Evolutionary conservation across 2,888 invertebrate species (phyloP).

Genomic region (Frankliniella intonsa): DNA sequence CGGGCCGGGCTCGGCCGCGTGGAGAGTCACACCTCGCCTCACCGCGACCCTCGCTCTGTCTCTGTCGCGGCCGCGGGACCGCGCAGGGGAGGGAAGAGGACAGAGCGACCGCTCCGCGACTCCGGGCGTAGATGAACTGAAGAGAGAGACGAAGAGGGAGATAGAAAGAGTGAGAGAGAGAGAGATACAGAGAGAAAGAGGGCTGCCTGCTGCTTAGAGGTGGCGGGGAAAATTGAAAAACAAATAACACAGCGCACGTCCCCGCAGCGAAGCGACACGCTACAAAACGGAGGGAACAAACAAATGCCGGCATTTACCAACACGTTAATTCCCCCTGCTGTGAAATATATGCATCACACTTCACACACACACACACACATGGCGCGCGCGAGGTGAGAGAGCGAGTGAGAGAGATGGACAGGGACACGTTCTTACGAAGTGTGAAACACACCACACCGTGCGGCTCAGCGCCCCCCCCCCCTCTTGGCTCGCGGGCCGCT

Average conservation of each 20-base stretch:
- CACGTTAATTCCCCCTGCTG: conserved; percentile 22
- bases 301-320: conserved; percentile 22
- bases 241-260: background rate
- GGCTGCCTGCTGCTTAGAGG: background rate
- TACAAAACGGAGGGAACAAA: background rate
- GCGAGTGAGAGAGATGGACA: background rate
- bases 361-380: background rate
- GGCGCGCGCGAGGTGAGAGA: background rate
- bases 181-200: too few species aligned
- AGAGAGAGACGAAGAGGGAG: too few species aligned
- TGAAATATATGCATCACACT: conserved; percentile 15
- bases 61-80: too few species aligned
- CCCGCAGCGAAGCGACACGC: background rate
- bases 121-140: too few species aligned
- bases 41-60: too few species aligned
- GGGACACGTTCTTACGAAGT: conserved; percentile 18
- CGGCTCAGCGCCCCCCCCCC: background rate
- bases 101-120: too few species aligned
- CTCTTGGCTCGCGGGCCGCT: background rate
- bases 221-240: conserved; percentile 15
- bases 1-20: background rate
- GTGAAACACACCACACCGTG: background rate
- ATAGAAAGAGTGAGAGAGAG: too few species aligned
- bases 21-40: background rate
- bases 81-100: too few species aligned